Percentiles rank a stretch among this genome's conserved stretches.
These are phyloP conservation scores for Pteromalus puparum DNA, from an alignment of 1,140 invertebrate genomes.

Conservation along the genomic window DNA sequence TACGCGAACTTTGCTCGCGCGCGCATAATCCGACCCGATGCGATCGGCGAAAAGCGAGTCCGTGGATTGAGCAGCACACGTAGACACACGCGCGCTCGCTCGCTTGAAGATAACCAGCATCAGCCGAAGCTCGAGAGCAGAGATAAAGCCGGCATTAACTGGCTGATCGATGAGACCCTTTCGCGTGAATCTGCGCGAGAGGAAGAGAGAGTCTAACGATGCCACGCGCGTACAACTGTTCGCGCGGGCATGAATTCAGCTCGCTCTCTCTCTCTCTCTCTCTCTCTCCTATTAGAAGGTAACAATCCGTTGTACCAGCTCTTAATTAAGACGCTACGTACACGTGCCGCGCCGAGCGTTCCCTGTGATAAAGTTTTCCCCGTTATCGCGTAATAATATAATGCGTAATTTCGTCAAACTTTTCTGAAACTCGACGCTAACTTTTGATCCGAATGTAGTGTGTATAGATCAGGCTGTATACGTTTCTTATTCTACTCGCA, in stretches of 20 bases:
- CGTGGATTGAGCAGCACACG: neutral
- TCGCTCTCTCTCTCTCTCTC: neutral
- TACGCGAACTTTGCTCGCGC: neutral
- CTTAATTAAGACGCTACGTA: conserved; percentile 1
- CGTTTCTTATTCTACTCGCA: neutral
- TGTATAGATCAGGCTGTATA: no score
- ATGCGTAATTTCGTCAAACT: neutral
- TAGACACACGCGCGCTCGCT: neutral
- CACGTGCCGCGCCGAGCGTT: neutral
- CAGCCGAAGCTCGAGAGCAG: neutral
- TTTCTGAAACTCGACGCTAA: neutral
- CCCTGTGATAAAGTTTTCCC: neutral
- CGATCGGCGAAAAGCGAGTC: neutral
- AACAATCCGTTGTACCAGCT: neutral
- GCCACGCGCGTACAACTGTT: neutral
- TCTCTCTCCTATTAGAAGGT: neutral
- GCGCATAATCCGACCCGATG: neutral
- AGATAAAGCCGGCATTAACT: neutral
- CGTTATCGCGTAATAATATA: neutral
- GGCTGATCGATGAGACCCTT: neutral
- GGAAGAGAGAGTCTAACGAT: neutral
- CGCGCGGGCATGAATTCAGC: neutral
- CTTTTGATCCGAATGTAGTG: neutral
- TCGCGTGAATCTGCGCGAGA: neutral
- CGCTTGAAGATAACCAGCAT: neutral